phyloP scores from a whole-genome alignment of 2,797 vertebrate genomes.

The Parauchenoglanis punctatus region DNA sequence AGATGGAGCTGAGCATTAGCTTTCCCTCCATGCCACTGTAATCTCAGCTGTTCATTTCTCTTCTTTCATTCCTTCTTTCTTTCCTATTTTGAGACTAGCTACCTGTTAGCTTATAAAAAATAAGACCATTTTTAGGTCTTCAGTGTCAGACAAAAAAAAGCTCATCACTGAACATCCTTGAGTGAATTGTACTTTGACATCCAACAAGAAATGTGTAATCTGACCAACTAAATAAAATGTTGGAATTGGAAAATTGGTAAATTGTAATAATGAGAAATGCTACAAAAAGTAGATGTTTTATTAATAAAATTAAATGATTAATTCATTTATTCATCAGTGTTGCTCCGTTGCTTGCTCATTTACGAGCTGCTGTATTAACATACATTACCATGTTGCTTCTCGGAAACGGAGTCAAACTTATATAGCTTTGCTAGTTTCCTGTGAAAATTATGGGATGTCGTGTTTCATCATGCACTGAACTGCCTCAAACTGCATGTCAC shows the following conservation, averaged over 20 bases:
- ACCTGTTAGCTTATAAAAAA: not conserved
- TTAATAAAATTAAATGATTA: not conserved
- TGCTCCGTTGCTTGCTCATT: not conserved
- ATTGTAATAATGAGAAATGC: not conserved
- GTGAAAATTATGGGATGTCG: conserved; percentile 15
- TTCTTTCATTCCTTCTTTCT: not conserved
- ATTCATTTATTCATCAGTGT: not conserved
- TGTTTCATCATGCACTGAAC: not conserved
- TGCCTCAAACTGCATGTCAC: conserved; percentile 3
- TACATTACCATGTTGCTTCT: not conserved
- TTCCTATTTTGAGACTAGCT: not conserved
- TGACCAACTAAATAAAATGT: not conserved
- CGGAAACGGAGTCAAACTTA: not conserved
- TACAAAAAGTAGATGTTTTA: not conserved
- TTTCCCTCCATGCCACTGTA: conserved; percentile 1
- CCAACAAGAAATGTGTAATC: not conserved
- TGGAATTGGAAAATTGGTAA: not conserved
- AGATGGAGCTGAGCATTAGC: not conserved
- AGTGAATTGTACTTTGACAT: not conserved
- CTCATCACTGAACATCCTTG: not conserved
- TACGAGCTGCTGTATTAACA: not conserved
- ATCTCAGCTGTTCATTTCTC: conserved; percentile 5
- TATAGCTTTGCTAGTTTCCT: not conserved
- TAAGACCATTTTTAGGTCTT: not conserved
- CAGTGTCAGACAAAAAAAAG: not conserved